A percentile compares a stretch with the other conserved stretches of the same genome.
phyloP scores from a whole-genome alignment of 2,888 invertebrate species.

The Andrena dorsata region DNA sequence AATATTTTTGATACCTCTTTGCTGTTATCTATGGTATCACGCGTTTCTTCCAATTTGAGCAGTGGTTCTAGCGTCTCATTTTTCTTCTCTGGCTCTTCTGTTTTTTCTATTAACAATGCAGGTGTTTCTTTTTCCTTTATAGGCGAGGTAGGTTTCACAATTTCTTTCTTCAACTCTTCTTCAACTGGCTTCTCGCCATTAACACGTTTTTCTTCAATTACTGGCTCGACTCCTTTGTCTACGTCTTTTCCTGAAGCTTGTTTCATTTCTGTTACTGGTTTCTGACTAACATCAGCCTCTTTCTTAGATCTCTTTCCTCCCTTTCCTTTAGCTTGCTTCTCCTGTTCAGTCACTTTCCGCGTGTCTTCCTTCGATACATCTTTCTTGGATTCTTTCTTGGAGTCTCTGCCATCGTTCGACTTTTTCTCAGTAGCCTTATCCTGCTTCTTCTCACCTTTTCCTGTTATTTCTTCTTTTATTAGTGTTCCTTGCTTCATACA shows the following conservation, averaged over 20 bases:
- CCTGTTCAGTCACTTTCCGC: conserved; percentile 25
- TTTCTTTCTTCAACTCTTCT: conserved; percentile 8
- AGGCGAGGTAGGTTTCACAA: neutral
- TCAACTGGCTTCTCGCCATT: neutral
- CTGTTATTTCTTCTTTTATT: neutral
- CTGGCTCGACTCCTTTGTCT: neutral
- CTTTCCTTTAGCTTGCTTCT: conserved; percentile 47
- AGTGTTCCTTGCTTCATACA: neutral
- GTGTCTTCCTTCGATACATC: conserved; percentile 25
- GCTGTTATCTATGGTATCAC: neutral
- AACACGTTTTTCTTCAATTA: neutral
- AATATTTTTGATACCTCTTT: neutral
- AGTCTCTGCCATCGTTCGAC: neutral
- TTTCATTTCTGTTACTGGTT: neutral
- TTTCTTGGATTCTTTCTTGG: conserved; percentile 8
- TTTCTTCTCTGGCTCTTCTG: conserved; percentile 14
- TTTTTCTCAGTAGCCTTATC: neutral
- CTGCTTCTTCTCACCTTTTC: neutral
- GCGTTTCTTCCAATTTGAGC: conserved; percentile 4
- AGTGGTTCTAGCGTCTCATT: conserved; percentile 24
- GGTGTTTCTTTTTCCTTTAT: conserved; percentile 8
- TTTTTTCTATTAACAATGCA: neutral
- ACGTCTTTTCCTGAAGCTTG: neutral
- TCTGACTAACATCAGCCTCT: conserved; percentile 17
- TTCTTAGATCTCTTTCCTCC: conserved; percentile 45